A percentile compares a stretch with the other conserved stretches of the same genome.
Conservation (phyloP, 2,888 invertebrate species). For the Campopleginae sp. region DNA sequence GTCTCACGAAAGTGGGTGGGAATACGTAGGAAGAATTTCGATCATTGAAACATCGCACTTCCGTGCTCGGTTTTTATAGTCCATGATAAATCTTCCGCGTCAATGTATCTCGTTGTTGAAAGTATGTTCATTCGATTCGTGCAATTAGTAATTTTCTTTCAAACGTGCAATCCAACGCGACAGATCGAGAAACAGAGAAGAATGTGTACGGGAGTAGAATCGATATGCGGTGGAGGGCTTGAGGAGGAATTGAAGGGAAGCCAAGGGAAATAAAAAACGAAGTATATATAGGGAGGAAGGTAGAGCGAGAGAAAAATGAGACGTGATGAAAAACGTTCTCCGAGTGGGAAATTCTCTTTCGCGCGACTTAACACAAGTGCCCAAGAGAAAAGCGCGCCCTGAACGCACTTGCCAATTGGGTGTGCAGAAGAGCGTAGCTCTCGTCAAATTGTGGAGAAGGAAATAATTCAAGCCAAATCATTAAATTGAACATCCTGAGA, state of each 20-base stretch:
- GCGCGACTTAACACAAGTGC: slow-evolving; percentile 56
- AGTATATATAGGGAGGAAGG: slow-evolving; percentile 7
- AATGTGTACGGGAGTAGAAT: slow-evolving; percentile 50
- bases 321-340: slow-evolving; percentile 55
- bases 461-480: slow-evolving; percentile 68
- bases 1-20: background rate
- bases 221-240: background rate
- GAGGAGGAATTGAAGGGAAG: slow-evolving; percentile 22
- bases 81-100: background rate
- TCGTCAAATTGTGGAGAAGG: slow-evolving; percentile 54
- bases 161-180: slow-evolving; percentile 26
- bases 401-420: slow-evolving; percentile 39
- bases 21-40: background rate
- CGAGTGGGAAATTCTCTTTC: slow-evolving; percentile 61
- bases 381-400: slow-evolving; percentile 43
- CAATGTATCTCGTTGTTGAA: slow-evolving; percentile 48
- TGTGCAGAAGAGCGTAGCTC: slow-evolving; percentile 20
- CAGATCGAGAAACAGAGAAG: slow-evolving; percentile 41
- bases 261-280: slow-evolving; percentile 25
- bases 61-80: too few relatives aligned
- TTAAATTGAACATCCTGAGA: slow-evolving; percentile 61
- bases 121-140: slow-evolving; percentile 20
- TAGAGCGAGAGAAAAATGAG: slow-evolving; percentile 58
- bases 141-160: slow-evolving; percentile 43
- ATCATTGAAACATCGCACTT: background rate